Base-by-base conservation (phyloP, 2,888 invertebrate species). In the Nesidiocoris tenuis region DNA sequence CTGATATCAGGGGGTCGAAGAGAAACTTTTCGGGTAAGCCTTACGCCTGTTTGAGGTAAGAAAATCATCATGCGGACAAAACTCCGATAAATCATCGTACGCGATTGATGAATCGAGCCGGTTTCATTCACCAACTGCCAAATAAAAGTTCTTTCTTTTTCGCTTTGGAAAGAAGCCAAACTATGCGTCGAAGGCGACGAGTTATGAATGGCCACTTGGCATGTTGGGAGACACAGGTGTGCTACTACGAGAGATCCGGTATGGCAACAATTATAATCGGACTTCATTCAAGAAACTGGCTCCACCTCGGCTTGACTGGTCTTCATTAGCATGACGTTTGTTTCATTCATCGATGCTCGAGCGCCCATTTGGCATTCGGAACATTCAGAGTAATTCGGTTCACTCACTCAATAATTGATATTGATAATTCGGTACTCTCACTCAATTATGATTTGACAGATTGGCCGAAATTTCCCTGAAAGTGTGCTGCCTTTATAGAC, bases 251-350 rank as follows among this genome's bases (percentile, higher is more conserved):
- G 59, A 59, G 59, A 59, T n/a, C 59, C 59, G 18, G 18, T 19
- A 59, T 18, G 59, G 59, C 59, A 19, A 59, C n/a, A 19, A 59
- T 59, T 59, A 59, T 59, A 17, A 59, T 59, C 59, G 59, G 59
- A 9, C n/a, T n/a, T n/a, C 3, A 59, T 59, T 59, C 59, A 59
- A 59, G 9, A 12, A 39, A 39, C 39, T 7, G 39, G 39, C 39
- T 39, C 39, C 12, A 12, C 3, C 39, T 39, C 5, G 12, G 39
- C 12, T 5, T 2, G 2, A 3, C 3, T 16, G 23, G 56, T 66
- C 66, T 68, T 68, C 68, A 68, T 68, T 68, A 68, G 68, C 68
- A 54, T 68, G 59, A 59, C 59, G n/a, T 59, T 59, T 59, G 59
- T 59, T 19, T 59, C 59, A 3, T 59, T 59, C 19, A n/a, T n/a